Evolutionary conservation across 53 echinoderm and acorn worm species (phyloP), one percentile per base, ranked within the genome.

Genomic region (Crossaster papposus): DNA sequence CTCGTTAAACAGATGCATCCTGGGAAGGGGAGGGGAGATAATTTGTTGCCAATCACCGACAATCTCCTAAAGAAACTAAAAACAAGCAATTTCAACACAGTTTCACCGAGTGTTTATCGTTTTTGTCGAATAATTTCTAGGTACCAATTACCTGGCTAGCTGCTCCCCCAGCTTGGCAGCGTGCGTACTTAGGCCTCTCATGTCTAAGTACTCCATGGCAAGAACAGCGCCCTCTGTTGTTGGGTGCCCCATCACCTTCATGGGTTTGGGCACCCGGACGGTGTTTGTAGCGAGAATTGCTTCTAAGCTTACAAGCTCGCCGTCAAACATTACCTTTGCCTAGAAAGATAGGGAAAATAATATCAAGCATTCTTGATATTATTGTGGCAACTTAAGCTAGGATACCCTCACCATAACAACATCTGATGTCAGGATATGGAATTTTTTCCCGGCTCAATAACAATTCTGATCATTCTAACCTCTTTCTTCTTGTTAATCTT

Each of bases 291-390:
- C 93, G 18, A 89, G 77, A 20, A 99, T 92, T 32, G 96, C 92
- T 36, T 96, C 78, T 15, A 99, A 79, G 72, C 99, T 89, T 1
- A 91, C 96, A 22, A 86, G 51, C 88, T 99, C 99, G 29, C 99
- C 99, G 35, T 93, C 95, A 91, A 99, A 99, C 96, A 99, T 99
- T 34, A 53, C 64, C 35, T 72, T 85, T 23, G 97, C 95, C 97
- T 97, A 64, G n/a, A 28, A 44, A 44, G 44, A 44, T 9, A 44
- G 9, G 44, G 9, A 9, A 44, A 44, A 44, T 1, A 44, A 44
- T n/a, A n/a, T n/a, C n/a, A n/a, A n/a, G n/a, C n/a, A n/a, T n/a
- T n/a, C n/a, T n/a, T n/a, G n/a, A n/a, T n/a, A n/a, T n/a, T n/a
- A n/a, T n/a, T n/a, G n/a, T n/a, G n/a, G n/a, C n/a, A n/a, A n/a